Conservation (phyloP, 2,888 invertebrate species). For the Microctonus hyperodae region DNA sequence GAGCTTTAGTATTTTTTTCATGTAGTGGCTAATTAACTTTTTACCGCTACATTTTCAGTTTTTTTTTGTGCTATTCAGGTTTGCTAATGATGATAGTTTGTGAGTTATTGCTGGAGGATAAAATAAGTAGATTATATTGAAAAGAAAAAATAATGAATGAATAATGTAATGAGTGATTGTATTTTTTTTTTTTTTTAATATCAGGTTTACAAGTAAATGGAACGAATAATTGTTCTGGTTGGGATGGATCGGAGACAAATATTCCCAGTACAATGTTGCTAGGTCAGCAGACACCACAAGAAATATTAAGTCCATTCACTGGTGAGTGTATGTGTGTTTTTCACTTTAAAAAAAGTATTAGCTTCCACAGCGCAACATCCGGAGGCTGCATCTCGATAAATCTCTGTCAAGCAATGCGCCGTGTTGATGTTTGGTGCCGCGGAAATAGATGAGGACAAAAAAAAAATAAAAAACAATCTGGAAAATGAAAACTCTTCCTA, state of each 20-base stretch:
- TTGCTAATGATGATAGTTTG: slow-evolving; percentile 6
- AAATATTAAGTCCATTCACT: slow-evolving; percentile 58
- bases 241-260: slow-evolving; percentile 59
- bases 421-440: background rate
- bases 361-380: background rate
- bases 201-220: slow-evolving; percentile 61
- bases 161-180: background rate
- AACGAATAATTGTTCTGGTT: slow-evolving; percentile 58
- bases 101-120: background rate
- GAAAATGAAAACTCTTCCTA: slow-evolving; percentile 31
- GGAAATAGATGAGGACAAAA: slow-evolving; percentile 30
- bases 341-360: slow-evolving; percentile 1
- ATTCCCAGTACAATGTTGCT: slow-evolving; percentile 60
- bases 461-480: background rate
- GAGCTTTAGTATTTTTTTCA: background rate
- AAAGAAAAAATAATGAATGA: background rate
- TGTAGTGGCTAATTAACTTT: slow-evolving; percentile 7
- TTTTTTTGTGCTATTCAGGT: background rate
- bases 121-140: no score
- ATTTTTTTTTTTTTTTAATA: slow-evolving; percentile 11
- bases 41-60: background rate
- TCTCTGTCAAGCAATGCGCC: background rate
- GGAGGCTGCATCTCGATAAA: slow-evolving; percentile 11
- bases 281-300: slow-evolving; percentile 61
- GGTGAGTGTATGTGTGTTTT: slow-evolving; percentile 46